phyloP scores from a whole-genome alignment of 2,888 invertebrate species.

The Zaprionus obscuricornis region DNA sequence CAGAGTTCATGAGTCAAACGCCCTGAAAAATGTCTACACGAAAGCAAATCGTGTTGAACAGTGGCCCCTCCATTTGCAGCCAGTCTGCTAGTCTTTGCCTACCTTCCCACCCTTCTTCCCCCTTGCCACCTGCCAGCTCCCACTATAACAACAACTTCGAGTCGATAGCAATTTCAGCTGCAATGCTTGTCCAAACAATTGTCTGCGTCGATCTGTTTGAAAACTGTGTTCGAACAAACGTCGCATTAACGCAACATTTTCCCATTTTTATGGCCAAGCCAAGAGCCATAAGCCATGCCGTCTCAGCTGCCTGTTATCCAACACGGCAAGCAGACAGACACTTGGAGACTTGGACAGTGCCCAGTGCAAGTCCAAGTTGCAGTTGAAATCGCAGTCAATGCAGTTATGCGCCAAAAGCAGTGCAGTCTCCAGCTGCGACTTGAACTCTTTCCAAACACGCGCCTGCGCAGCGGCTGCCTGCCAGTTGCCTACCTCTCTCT shows the following conservation, averaged over 20 bases:
- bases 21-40: slow-evolving; percentile 54
- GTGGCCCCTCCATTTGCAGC: slow-evolving; percentile 24
- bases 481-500: slow-evolving; percentile 10
- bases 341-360: slow-evolving; percentile 1
- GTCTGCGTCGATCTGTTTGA: slow-evolving; percentile 73
- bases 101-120: neutral
- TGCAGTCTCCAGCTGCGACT: slow-evolving; percentile 74
- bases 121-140: neutral
- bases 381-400: slow-evolving; percentile 43
- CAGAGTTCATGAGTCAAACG: slow-evolving; percentile 53
- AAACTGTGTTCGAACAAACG: slow-evolving; percentile 75
- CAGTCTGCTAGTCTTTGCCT: neutral
- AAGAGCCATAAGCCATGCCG: slow-evolving; percentile 19
- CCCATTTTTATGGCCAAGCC: slow-evolving; percentile 60
- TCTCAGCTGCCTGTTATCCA: slow-evolving; percentile 73
- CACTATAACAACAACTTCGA: neutral
- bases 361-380: neutral
- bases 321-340: slow-evolving; percentile 54
- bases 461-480: slow-evolving; percentile 52
- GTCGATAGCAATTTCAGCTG: slow-evolving; percentile 5
- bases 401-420: slow-evolving; percentile 75
- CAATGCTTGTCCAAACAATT: slow-evolving; percentile 70
- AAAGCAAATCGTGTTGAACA: slow-evolving; percentile 29
- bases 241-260: slow-evolving; percentile 78
- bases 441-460: slow-evolving; percentile 74